Base-by-base conservation (phyloP, 2,113 vertebrate species). In the Calypte anna region DNA sequence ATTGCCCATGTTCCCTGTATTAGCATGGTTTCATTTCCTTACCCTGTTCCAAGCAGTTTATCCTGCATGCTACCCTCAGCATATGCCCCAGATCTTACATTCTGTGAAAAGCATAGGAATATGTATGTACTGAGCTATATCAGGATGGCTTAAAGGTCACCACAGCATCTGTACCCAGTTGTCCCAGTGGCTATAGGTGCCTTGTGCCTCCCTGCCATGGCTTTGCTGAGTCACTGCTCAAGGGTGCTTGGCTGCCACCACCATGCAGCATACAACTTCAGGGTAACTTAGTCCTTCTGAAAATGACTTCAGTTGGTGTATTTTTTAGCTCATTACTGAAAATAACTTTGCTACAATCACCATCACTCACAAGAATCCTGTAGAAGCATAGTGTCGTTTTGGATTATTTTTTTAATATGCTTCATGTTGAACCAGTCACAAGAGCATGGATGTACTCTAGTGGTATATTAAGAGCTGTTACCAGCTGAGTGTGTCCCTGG, bases 121-220 rank as follows among this genome's bases (percentile, higher is more conserved):
- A 30, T 0, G 0, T 25, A 40, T 40, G 9, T 7, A 12, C 22
- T 54, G 62, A 43, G 25, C 8, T 21, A 67, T 17, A 8, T 22
- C 22, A 21, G 46, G 14, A 7, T 54, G 55, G 46, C 69, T 74
- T 61, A 27, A 21, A n/a, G 50, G 38, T 36, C 53, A 17, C 25
- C 0, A 1, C 36, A 27, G 27, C 7, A 15, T n/a, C 48, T 85
- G 48, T 28, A 3, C 31, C 23, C 0, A 0, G 0, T 53, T 53
- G 76, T 68, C 59, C 59, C 10, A 3, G 0, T 27, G 64, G 12
- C n/a, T 20, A 8, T 5, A 6, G 74, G 51, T 58, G 64, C 55
- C 74, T 84, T 18, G 27, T 46, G 57, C 24, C 48, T 74, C 27
- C 43, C 54, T 18, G 8, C 51, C 0, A 0, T 22, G 57, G 40